Base-by-base conservation (phyloP, 2,888 invertebrate genomes). In the Bhutanitis thaidina region DNA sequence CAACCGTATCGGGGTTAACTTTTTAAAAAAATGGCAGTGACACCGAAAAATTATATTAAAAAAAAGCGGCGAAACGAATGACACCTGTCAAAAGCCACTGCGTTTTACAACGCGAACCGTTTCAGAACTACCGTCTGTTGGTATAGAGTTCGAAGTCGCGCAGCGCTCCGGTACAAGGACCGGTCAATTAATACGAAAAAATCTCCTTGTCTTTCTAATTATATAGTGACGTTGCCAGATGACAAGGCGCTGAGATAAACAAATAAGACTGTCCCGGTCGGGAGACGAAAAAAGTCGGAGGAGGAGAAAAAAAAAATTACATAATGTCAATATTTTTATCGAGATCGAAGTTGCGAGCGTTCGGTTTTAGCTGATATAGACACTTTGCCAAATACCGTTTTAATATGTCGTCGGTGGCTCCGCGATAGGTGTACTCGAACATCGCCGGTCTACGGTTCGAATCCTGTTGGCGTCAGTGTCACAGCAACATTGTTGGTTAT, bases 131-230 rank as follows among this genome's bases (percentile, higher is more conserved):
- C 5, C 0, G 0, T 0, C 0, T 1, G 7, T 1, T 0, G 0
- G 0, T 0, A 39, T 60, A 71, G 43, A 49, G 61, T 65, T 54
- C 12, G 49, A 43, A 50, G 50, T 65, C 44, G 35, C 0, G 1
- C 44, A 39, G 49, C 7, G 0, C 1, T 1, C 1, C 5, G 53
- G 46, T 30, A 52, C 53, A 54, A 64, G 66, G 73, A 73, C 71
- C 71, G 69, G 70, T 79, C 80, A 80, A 84, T 85, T 84, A 85
- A 77, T 77, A 76, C 73, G 75, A 78, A 81, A 80, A 80, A 81
- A 76, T 62, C 67, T 71, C 70, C 80, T 76, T 80, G 84, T 84
- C 78, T 79, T 72, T 76, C 80, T 84, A 84, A 86, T 86, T 83
- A 83, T 74, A 69, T 76, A 69, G 76, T 72, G 82, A 83, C 76